A percentile compares a stretch with the other conserved stretches of the same genome.
These are phyloP conservation scores for Zygogramma bicolorata DNA, from an alignment of 2,888 invertebrate genomes.

Conservation along the genomic window DNA sequence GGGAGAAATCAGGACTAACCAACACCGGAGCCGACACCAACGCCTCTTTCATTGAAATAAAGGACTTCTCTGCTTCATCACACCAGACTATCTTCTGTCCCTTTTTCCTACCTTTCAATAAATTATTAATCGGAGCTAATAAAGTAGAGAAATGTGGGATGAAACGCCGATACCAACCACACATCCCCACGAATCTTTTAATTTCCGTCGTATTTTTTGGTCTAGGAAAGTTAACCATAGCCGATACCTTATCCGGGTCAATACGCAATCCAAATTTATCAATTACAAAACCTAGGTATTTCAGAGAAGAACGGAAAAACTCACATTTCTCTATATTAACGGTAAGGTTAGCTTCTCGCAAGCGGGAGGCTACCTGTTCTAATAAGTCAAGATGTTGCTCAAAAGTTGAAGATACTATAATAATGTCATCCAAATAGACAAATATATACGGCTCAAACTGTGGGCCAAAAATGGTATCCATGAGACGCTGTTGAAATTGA, in stretches of 20 bases:
- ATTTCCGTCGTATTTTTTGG: neutral
- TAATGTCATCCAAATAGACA: slow-evolving; percentile 45
- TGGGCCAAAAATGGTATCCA: slow-evolving; percentile 2
- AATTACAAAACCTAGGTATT: slow-evolving; percentile 35
- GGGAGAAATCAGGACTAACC: neutral
- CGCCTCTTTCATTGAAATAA: too few relatives aligned
- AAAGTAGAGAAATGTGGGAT: neutral
- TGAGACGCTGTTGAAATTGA: neutral
- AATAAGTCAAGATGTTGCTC: slow-evolving; percentile 28
- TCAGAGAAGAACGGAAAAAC: slow-evolving; percentile 24
- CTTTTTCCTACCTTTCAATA: too few relatives aligned
- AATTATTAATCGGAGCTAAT: neutral
- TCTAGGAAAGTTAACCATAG: neutral
- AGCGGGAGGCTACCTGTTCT: slow-evolving; percentile 11
- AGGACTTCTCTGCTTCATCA: too few relatives aligned
- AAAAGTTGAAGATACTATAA: slow-evolving; percentile 18
- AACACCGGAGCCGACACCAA: neutral
- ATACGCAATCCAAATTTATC: slow-evolving; percentile 26
- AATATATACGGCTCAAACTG: slow-evolving; percentile 28
- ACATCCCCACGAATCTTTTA: too few relatives aligned
- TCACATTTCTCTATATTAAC: slow-evolving; percentile 35
- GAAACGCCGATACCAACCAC: too few relatives aligned
- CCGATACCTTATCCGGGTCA: too few relatives aligned
- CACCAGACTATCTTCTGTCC: too few relatives aligned
- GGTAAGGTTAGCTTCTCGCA: slow-evolving; percentile 28